phyloP scores from a whole-genome alignment of 2,888 invertebrate genomes.

The Pomacea canaliculata region DNA sequence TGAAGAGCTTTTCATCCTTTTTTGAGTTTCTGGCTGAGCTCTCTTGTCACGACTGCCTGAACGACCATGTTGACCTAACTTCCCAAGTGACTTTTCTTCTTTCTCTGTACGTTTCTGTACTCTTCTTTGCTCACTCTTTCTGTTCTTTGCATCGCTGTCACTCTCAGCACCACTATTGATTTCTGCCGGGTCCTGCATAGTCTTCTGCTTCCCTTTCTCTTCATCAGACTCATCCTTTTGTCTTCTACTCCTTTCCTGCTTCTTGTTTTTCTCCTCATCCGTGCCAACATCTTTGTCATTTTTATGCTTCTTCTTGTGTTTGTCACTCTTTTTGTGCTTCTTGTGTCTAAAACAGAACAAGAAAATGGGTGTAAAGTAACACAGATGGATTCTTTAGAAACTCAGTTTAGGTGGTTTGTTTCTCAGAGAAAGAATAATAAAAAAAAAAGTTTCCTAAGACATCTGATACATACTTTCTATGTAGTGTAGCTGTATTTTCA shows the following conservation, averaged over 20 bases:
- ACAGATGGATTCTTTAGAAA: no score
- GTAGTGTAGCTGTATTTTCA: no score
- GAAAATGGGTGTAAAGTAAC: no score
- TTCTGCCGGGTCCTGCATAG: neutral
- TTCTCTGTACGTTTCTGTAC: neutral
- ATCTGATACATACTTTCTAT: no score
- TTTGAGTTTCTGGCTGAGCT: neutral
- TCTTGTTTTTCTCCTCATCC: slow-evolving; percentile 26
- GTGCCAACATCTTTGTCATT: slow-evolving; percentile 27
- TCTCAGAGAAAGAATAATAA: no score
- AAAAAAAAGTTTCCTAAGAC: no score
- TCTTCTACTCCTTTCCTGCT: slow-evolving; percentile 25
- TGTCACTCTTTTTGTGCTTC: slow-evolving; percentile 41
- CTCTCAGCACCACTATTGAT: neutral
- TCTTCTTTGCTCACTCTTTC: slow-evolving; percentile 4
- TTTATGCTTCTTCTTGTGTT: slow-evolving; percentile 54
- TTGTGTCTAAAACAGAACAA: slow-evolving; percentile 19
- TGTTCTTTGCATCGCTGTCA: neutral
- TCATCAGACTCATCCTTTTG: slow-evolving; percentile 14
- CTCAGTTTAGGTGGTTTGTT: no score
- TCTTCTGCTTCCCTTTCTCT: slow-evolving; percentile 11
- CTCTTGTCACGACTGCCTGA: slow-evolving; percentile 11
- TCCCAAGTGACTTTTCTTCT: neutral
- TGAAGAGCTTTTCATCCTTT: neutral
- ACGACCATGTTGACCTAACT: neutral